phyloP scores from a whole-genome alignment of 2,113 vertebrate species.

The Corythaeola cristata region DNA sequence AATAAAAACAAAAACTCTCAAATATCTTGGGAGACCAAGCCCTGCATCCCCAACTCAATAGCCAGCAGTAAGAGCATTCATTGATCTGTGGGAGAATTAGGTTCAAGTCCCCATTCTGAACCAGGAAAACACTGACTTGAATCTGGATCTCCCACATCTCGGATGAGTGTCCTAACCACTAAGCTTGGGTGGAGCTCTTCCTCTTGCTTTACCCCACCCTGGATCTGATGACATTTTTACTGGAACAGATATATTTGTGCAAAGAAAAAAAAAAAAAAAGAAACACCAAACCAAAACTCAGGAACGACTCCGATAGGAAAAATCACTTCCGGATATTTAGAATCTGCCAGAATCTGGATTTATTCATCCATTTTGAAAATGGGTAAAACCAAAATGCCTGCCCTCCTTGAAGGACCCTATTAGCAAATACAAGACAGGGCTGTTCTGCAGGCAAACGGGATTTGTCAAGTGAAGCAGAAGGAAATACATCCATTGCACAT shows the following conservation, averaged over 20 bases:
- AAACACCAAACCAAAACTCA: background rate
- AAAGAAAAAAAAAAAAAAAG: background rate
- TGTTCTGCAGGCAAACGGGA: background rate
- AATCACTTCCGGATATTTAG: background rate
- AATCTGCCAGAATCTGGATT: background rate
- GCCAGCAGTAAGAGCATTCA: background rate
- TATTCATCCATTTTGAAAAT: background rate
- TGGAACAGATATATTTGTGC: conserved; percentile 23
- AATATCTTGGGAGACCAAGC: background rate
- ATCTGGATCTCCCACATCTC: conserved; percentile 45
- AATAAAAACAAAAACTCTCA: background rate
- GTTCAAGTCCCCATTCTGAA: conserved; percentile 41
- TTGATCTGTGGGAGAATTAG: background rate
- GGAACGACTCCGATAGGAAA: background rate
- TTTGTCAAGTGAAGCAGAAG: background rate
- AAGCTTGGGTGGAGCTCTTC: conserved; percentile 56
- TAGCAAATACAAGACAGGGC: background rate
- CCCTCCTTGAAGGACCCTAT: background rate
- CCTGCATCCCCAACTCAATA: background rate
- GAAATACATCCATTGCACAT: background rate
- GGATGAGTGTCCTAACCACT: conserved; percentile 54
- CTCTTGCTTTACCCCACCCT: conserved; percentile 56
- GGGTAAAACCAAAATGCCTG: background rate
- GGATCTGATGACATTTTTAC: conserved; percentile 56
- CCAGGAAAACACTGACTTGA: conserved; percentile 41